Percentiles rank a stretch among this genome's conserved stretches.
These are phyloP conservation scores for Catocala nupta DNA, from an alignment of 2,888 invertebrate species.

Conservation along the genomic window DNA sequence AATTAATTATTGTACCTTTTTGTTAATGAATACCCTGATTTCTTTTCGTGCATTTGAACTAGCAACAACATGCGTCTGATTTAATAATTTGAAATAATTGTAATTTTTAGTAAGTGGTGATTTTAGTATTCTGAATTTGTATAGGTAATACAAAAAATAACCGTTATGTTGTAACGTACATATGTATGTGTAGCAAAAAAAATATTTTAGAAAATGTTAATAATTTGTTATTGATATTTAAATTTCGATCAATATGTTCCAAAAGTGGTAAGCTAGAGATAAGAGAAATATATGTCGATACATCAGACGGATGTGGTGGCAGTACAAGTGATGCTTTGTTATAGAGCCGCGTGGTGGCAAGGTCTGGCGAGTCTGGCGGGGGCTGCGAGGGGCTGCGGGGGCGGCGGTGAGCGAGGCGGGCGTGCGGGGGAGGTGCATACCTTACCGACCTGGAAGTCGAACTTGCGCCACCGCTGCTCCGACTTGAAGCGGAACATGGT, in stretches of 20 bases:
- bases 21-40: slow-evolving; percentile 47
- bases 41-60: slow-evolving; percentile 66
- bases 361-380: slow-evolving; percentile 57
- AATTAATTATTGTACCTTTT: slow-evolving; percentile 33
- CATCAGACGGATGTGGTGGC: slow-evolving; percentile 47
- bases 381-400: slow-evolving; percentile 54
- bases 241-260: too few species aligned
- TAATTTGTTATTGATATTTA: too few species aligned
- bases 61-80: slow-evolving; percentile 51
- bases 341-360: slow-evolving; percentile 65
- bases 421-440: slow-evolving; percentile 86
- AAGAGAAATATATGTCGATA: not conserved
- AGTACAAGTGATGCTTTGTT: slow-evolving; percentile 66
- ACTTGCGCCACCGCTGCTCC: slow-evolving; percentile 98
- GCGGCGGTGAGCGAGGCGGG: slow-evolving; percentile 74
- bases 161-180: too few species aligned
- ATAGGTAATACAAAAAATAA: too few species aligned
- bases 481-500: slow-evolving; percentile 98
- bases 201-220: too few species aligned
- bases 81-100: not conserved
- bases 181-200: too few species aligned
- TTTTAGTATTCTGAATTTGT: too few species aligned
- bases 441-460: slow-evolving; percentile 96
- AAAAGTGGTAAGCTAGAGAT: too few species aligned
- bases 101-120: not conserved